Evolutionary conservation across 2,888 invertebrate species (phyloP), one percentile per base, ranked within the genome.

Genomic region (Acleris laterana): DNA sequence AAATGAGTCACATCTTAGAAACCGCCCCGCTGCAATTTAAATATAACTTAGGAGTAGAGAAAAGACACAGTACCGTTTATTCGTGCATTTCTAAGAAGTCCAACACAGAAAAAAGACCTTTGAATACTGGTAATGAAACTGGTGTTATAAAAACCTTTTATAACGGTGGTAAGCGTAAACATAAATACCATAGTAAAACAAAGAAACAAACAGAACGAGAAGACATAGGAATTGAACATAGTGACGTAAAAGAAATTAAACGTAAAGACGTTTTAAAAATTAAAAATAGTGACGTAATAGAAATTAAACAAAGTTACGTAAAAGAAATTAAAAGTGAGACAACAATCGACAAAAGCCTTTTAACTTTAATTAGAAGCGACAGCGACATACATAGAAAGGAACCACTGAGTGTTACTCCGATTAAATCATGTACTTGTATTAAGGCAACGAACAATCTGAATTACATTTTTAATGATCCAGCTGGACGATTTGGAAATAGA

Each of bases 391-490:
- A 75, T 5, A 72, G 60, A n/a, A 74, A 65, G 28, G 71, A 70
- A 64, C 68, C 71, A 53, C 50, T 76, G 22, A 63, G 70, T 52
- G 20, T 80, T 22, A 69, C 70, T 50, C 83, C 74, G 73, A 76
- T 79, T 0, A 84, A 82, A 72, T 89, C 89, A 0, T 77, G 71
- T 69, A 77, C 83, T 57, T 73, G 76, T 5, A 68, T 87, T 22
- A 63, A 77, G 16, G 72, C 75, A 58, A 69, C 76, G 17, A 85
- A 84, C 68, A 73, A 84, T 20, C 78, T 84, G 56, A 77, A 82
- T 69, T 88, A 90, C 51, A 84, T 90, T 68, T 89, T 87, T 74
- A 83, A 81, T 9, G 78, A 81, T 49, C 70, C 67, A 13, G 70
- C 68, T 22, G 77, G 74, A 13, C 72, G 75, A 13, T 80, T 77